Percentiles rank a stretch among this genome's conserved stretches.
phyloP scores from a whole-genome alignment of 2,797 vertebrate genomes.

The Urocyon cinereoargenteus region DNA sequence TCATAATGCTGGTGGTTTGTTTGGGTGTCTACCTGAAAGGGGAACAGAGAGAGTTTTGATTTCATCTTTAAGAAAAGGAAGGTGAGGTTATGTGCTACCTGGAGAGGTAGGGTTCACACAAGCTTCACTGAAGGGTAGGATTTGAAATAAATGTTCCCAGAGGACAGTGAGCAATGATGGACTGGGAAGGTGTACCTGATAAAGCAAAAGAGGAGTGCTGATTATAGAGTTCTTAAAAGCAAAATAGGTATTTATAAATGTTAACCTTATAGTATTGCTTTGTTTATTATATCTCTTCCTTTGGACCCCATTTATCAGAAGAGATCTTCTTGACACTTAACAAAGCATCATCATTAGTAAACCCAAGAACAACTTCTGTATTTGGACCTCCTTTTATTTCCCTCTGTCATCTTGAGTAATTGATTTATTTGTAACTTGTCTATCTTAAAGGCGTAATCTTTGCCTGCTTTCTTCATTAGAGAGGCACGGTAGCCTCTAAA shows the following conservation, averaged over 20 bases:
- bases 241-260: not conserved
- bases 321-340: slow-evolving; percentile 21
- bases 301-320: slow-evolving; percentile 21
- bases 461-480: not conserved
- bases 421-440: not conserved
- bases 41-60: not conserved
- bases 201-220: not conserved
- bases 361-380: not conserved
- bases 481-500: not conserved
- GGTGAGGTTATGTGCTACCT: not conserved
- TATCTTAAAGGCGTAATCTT: not conserved
- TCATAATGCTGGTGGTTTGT: slow-evolving; percentile 3
- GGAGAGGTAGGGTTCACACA: not conserved
- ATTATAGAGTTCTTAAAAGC: not conserved
- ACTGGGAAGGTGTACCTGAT: not conserved
- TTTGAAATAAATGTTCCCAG: not conserved
- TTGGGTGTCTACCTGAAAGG: not conserved
- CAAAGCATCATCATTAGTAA: slow-evolving; percentile 58
- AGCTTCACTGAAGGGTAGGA: not conserved
- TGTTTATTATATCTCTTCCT: slow-evolving; percentile 6
- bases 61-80: not conserved
- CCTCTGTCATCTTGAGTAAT: not conserved
- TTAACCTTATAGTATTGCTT: not conserved
- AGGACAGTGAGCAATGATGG: not conserved
- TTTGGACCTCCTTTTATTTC: not conserved